Evolutionary conservation across 2,888 invertebrate species (phyloP).

Genomic region (Diarsia dahlii): DNA sequence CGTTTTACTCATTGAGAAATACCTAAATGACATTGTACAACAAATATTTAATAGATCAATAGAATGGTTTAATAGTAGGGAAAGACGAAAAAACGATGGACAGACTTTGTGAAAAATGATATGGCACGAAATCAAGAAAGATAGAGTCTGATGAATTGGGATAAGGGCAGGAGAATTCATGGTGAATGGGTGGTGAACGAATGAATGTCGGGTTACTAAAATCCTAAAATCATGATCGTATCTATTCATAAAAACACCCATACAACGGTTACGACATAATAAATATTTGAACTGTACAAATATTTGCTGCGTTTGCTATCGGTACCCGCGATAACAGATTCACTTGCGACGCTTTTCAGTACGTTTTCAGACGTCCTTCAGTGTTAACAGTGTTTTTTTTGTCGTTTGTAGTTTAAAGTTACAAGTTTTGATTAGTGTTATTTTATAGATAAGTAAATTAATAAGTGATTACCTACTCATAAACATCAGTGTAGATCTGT

Average conservation of each 20-base stretch:
- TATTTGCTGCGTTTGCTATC: constrained; percentile 57
- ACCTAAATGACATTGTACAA: background rate
- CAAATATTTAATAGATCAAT: background rate
- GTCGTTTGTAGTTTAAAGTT: background rate
- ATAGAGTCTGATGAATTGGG: too few relatives aligned
- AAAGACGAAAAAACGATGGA: background rate
- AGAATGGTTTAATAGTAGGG: background rate
- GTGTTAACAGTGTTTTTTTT: constrained; percentile 39
- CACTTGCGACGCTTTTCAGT: constrained; percentile 50
- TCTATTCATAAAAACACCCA: constrained; percentile 9
- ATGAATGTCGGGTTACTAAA: background rate
- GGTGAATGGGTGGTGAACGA: too few relatives aligned
- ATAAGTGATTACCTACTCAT: too few relatives aligned
- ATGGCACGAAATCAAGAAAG: background rate
- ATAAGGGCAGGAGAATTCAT: too few relatives aligned
- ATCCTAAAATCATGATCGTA: background rate
- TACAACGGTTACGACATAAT: constrained; percentile 7
- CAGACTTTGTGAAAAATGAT: background rate
- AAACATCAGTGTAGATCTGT: too few relatives aligned
- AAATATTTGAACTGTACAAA: constrained; percentile 31
- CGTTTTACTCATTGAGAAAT: background rate
- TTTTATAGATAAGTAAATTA: background rate
- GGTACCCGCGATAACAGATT: constrained; percentile 41
- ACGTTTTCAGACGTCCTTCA: constrained; percentile 44
- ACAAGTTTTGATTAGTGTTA: background rate